Conservation (phyloP, 2,888 invertebrate species). For the Ormia ochracea region DNA sequence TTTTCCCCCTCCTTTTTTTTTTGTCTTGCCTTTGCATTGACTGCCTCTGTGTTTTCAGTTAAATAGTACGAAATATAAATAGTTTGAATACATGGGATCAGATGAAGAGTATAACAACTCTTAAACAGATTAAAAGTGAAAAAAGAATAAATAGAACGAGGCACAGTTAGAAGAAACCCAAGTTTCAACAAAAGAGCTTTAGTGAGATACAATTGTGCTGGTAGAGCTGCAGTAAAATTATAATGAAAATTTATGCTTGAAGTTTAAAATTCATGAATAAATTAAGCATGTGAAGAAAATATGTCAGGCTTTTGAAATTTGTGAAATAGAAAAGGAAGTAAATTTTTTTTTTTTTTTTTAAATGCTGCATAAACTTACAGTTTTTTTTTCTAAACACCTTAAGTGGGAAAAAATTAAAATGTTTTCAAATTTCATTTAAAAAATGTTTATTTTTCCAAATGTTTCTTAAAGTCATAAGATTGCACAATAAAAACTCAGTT, state of each 20-base stretch:
- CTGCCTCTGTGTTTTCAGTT: neutral
- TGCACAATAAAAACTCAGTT: no score
- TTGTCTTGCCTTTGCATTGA: neutral
- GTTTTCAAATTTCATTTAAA: no score
- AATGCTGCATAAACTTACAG: no score
- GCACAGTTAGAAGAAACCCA: neutral
- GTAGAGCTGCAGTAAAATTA: neutral
- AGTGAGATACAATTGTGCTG: slow-evolving; percentile 17
- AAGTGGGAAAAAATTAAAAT: no score
- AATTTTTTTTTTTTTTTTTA: no score
- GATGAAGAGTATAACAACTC: slow-evolving; percentile 23
- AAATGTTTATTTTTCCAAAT: no score
- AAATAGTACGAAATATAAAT: slow-evolving; percentile 33
- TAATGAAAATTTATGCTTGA: neutral
- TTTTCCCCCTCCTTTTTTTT: no score
- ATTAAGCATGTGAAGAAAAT: neutral
- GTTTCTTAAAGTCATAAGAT: no score
- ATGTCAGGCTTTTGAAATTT: neutral
- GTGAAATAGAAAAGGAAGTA: no score
- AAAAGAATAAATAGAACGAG: neutral
- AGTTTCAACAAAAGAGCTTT: neutral
- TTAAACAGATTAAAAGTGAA: slow-evolving; percentile 33
- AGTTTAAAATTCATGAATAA: neutral
- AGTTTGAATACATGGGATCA: slow-evolving; percentile 34
- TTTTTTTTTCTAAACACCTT: no score